Evolutionary conservation across 2,888 invertebrate genomes (phyloP), one percentile per base, ranked within the genome.

Genomic region (Drosophila yooni): DNA sequence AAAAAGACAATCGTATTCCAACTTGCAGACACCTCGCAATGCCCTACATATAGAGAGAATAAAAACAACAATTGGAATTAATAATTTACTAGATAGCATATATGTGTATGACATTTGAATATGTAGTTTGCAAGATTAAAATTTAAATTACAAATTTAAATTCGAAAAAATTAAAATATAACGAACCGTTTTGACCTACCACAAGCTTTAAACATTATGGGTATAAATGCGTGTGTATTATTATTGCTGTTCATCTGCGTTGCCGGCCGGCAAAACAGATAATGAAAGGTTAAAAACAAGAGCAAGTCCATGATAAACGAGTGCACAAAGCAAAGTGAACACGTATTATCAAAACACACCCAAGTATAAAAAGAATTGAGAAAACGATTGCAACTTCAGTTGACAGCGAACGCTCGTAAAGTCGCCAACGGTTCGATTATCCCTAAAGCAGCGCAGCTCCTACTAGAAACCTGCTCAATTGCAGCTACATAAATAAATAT

Each of bases 201-300:
- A 3, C 11, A 15, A n/a, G 4, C 13, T 18, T 38, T 48, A 27
- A 21, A 65, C 8, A 29, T 34, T 56, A 27, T 25, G 75, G 77
- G 58, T 79, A 69, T 29, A 3, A 2, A 13, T 33, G 0, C 27
- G 8, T 50, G 11, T 25, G n/a, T 48, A 13, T 33, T 27, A 21
- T n/a, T 21, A 11, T 8, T 60, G 3, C 11, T 36, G 36, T 29
- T 59, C 27, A 27, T 10, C 21, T 38, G 58, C 31, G 33, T 38
- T 68, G 71, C 88, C 89, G 88, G 84, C 84, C 85, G 83, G 89
- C 76, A 70, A 33, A 72, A 50, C 52, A 70, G 57, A 80, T 64
- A 68, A 29, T 53, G 40, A 65, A 61, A 54, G 51, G 52, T 66
- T 66, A 67, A 52, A 62, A 46, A 33, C 31, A 25, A 66, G 53